These are phyloP conservation scores for Myotis brandtii DNA, from an alignment of 2,113 vertebrate species.

Conservation along the genomic window DNA sequence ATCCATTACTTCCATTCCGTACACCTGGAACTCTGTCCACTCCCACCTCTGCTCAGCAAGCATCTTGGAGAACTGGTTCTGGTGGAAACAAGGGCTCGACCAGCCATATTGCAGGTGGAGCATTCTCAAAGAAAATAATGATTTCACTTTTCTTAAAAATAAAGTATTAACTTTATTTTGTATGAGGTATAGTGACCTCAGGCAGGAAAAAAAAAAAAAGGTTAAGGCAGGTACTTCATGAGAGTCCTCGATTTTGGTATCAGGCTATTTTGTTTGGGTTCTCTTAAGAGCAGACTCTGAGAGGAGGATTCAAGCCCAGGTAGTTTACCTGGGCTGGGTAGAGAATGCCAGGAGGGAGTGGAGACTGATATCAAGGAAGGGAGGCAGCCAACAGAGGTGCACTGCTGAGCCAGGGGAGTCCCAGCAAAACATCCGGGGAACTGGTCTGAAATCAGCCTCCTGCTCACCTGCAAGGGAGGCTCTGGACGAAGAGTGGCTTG, in stretches of 20 bases:
- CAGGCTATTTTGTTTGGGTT: background rate
- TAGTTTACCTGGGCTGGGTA: background rate
- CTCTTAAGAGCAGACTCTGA: background rate
- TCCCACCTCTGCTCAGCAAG: background rate
- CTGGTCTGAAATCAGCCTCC: background rate
- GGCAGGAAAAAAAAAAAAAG: background rate
- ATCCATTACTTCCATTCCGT: slow-evolving; percentile 22
- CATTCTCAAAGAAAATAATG: slow-evolving; percentile 64
- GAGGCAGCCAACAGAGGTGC: background rate
- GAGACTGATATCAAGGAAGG: background rate
- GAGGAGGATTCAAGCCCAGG: background rate
- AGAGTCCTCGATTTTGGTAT: background rate
- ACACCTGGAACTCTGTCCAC: background rate
- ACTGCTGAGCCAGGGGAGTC: background rate
- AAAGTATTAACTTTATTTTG: background rate
- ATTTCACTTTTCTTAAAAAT: slow-evolving; percentile 55
- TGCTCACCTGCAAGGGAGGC: background rate
- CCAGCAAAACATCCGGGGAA: background rate
- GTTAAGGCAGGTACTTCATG: background rate
- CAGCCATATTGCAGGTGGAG: background rate
- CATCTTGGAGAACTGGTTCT: slow-evolving; percentile 35
- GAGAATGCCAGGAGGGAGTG: background rate
- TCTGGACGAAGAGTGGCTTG: background rate
- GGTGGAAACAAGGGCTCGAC: background rate
- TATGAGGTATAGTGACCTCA: background rate